Conservation (phyloP, 2,113 vertebrate genomes). For the Paralichthys olivaceus region DNA sequence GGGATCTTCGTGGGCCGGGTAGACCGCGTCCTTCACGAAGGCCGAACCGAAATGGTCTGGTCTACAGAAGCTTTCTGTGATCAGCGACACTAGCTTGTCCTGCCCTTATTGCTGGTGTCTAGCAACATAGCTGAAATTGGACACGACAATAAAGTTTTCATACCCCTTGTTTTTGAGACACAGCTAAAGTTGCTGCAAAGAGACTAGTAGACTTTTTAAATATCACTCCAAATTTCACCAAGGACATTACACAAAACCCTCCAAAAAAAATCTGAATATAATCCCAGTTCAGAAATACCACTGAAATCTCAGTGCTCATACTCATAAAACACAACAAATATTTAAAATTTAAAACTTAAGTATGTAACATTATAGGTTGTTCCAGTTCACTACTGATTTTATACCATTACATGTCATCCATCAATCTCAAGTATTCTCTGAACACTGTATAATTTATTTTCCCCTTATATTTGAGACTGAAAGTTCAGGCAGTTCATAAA, state of each 20-base stretch:
- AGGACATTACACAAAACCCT: conserved; percentile 2
- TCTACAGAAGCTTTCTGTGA: too few species aligned
- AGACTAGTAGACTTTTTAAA: not conserved
- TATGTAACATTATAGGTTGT: not conserved
- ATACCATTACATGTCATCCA: conserved; percentile 9
- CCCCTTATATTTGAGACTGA: conserved; percentile 10
- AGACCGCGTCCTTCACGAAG: too few species aligned
- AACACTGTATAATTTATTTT: conserved; percentile 32
- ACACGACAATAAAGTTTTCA: too few species aligned
- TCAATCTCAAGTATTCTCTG: conserved; percentile 24
- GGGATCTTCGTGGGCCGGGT: too few species aligned
- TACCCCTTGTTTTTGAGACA: too few species aligned
- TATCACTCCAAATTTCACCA: not conserved
- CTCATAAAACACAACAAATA: not conserved
- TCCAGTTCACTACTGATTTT: conserved; percentile 24
- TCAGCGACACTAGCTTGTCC: too few species aligned
- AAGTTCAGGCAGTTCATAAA: conserved; percentile 31
- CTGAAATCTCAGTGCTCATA: conserved; percentile 16
- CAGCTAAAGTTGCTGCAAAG: not conserved
- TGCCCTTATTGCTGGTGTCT: too few species aligned
- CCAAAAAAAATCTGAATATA: not conserved
- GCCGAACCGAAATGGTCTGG: too few species aligned
- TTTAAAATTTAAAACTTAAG: conserved; percentile 2
- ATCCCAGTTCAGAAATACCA: conserved; percentile 15
- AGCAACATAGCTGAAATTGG: too few species aligned